Evolutionary conservation across 2,113 vertebrate species (phyloP).

Genomic region (Malurus alboscapulatus): DNA sequence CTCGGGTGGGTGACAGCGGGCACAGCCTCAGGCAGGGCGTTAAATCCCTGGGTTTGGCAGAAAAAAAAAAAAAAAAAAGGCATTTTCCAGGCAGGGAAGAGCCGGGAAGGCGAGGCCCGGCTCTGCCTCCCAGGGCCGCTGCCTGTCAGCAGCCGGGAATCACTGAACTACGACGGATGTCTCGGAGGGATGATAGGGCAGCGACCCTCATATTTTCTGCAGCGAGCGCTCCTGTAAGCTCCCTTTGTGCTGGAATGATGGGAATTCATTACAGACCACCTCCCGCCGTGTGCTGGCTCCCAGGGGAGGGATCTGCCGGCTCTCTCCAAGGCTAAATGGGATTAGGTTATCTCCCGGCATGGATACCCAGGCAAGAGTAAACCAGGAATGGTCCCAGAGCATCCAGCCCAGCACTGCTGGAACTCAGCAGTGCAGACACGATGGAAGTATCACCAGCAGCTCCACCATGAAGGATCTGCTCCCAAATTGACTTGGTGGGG

Average conservation of each 20-base stretch:
- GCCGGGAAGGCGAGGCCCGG: not conserved
- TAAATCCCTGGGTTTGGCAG: not conserved
- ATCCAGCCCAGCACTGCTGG: not conserved
- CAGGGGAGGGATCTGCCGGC: conserved; percentile 23
- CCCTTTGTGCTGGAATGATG: conserved; percentile 49
- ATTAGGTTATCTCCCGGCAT: conserved; percentile 29
- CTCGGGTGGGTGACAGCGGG: accelerated
- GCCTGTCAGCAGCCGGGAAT: conserved; percentile 39
- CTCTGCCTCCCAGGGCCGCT: not conserved
- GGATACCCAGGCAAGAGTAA: not conserved
- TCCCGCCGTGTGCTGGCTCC: not conserved
- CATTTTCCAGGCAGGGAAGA: not conserved
- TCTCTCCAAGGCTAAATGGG: conserved; percentile 18
- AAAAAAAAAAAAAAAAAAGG: not conserved
- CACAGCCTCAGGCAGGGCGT: accelerated
- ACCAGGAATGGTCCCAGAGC: not conserved
- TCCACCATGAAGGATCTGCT: accelerated
- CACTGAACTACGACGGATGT: conserved; percentile 22
- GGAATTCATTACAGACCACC: conserved; percentile 56
- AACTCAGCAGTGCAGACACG: accelerated
- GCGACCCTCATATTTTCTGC: conserved; percentile 44
- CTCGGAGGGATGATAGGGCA: conserved; percentile 59
- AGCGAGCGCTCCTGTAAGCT: conserved; percentile 24
- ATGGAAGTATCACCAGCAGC: accelerated
- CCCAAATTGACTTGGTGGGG: accelerated